Evolutionary conservation across 2,797 vertebrate species (phyloP), one percentile per base, ranked within the genome.

Genomic region (Urosaurus nigricauda): DNA sequence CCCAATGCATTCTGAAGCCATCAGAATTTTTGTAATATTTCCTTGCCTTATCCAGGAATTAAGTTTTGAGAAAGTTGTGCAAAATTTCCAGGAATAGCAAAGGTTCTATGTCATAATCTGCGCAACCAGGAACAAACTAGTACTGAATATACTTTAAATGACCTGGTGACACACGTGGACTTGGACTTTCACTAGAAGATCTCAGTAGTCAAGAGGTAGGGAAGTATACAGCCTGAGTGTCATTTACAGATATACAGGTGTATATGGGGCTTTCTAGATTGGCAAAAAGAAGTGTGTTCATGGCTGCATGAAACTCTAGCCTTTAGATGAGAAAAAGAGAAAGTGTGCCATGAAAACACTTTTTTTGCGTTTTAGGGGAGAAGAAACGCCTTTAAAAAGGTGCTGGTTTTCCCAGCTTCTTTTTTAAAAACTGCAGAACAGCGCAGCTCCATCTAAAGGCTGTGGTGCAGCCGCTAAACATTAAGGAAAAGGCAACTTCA

Each of bases 1-100:
- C 83, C 53, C 78, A 80, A 63, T 74, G n/a, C 74, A 70, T 81
- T 79, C 19, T 89, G 68, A 85, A 85, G 71, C 75, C 47, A 88
- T 21, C 19, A 7, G 56, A 40, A 63, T 32, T 51, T 80, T 80
- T 85, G 32, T 85, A 17, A 83, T 11, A 51, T 51, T 53, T 14
- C 74, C 79, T 70, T 79, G 63, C 11, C 35, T 87, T 70, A 84
- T 51, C 17, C 32, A 16, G 51, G 8, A 73, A 80, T 17, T 43
- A 79, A 26, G 6, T 85, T 56, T 85, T 71, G 24, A 63, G 37
- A 68, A 89, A 47, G 16, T 37, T 85, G 29, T 32, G n/a, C 53
- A 74, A n/a, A 21, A 26, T 82, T 26, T 87, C 16, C 13, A 75
- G 40, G 32, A 53, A 53, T 24, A 84, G 68, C 32, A 43, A 84